Evolutionary conservation across 2,113 vertebrate species (phyloP).

Genomic region (Plecotus auritus): DNA sequence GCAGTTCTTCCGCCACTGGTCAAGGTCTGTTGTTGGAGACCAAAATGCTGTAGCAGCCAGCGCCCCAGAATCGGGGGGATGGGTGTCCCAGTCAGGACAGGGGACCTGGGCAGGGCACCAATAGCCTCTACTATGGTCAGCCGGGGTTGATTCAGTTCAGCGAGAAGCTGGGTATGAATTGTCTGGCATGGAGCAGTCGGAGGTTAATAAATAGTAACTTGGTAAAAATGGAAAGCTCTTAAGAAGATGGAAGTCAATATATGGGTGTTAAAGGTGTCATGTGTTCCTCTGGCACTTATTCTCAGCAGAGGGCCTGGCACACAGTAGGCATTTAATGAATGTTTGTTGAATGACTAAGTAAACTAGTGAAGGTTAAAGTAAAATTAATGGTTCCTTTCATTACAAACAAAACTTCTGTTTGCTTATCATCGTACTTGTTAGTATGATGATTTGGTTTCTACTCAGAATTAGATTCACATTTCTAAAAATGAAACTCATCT

Average conservation of each 20-base stretch:
- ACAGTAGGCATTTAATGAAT: neutral
- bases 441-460: neutral
- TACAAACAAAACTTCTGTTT: neutral
- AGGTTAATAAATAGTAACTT: rapidly evolving
- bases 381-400: neutral
- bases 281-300: neutral
- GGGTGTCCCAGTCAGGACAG: neutral
- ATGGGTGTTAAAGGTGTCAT: neutral
- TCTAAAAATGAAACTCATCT: neutral
- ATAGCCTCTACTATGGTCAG: neutral
- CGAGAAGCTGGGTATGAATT: neutral
- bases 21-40: neutral
- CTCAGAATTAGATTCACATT: neutral
- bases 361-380: neutral
- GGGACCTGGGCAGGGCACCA: neutral
- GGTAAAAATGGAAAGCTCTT: neutral
- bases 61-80: too few species aligned
- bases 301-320: neutral
- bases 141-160: neutral
- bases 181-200: rapidly evolving
- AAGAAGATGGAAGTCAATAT: neutral
- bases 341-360: neutral
- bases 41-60: rapidly evolving
- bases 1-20: rapidly evolving
- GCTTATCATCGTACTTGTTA: neutral